These are phyloP conservation scores for Piprites chloris DNA, from an alignment of 2,113 vertebrate species.

Conservation along the genomic window DNA sequence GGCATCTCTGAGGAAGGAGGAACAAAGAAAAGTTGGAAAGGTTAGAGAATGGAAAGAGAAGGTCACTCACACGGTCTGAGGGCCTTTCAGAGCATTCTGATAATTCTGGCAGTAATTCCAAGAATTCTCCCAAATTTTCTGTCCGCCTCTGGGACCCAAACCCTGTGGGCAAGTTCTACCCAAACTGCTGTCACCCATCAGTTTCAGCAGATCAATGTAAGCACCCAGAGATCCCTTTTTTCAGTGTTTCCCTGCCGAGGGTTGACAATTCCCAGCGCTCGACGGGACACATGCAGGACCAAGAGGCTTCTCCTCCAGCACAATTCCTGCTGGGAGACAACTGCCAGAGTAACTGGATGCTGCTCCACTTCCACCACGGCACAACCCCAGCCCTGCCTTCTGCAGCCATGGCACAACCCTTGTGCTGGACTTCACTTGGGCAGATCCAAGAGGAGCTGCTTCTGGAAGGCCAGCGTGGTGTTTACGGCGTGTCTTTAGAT, in stretches of 20 bases:
- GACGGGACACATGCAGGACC: rapidly evolving
- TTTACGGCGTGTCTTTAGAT: rapidly evolving
- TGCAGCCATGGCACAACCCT: rapidly evolving
- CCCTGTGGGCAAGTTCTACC: not conserved
- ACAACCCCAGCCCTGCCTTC: not conserved
- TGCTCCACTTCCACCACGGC: not conserved
- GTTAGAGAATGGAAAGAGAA: not conserved
- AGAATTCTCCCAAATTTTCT: not conserved
- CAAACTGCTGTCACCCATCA: not conserved
- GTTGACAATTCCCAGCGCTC: not conserved
- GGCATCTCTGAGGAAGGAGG: not conserved
- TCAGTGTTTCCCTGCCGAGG: not conserved
- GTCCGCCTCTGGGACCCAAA: not conserved
- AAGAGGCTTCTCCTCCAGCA: not conserved
- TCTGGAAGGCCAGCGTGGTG: rapidly evolving
- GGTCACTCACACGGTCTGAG: not conserved
- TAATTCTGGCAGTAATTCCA: not conserved
- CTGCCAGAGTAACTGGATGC: not conserved
- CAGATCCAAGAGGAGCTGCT: not conserved
- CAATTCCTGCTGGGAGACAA: not conserved
- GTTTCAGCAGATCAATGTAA: rapidly evolving
- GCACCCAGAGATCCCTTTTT: not conserved
- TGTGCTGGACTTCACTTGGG: not conserved
- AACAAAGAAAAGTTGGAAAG: not conserved
- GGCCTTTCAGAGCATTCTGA: not conserved